Evolutionary conservation across 2,113 vertebrate genomes (phyloP).

Genomic region (Emydocephalus ijimae): DNA sequence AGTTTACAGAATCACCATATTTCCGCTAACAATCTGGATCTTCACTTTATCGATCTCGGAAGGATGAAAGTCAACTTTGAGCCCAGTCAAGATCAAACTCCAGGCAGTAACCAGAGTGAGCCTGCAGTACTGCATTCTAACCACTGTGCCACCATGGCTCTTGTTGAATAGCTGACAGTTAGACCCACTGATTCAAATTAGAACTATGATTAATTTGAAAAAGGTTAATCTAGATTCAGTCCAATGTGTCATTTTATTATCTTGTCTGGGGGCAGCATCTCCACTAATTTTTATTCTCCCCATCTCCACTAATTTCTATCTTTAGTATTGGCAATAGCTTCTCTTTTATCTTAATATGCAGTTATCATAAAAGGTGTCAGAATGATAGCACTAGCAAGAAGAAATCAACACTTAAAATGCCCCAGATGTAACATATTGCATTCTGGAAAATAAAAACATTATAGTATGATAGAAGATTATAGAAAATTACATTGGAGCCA

Average conservation of each 20-base stretch:
- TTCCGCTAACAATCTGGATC: too few relatives aligned
- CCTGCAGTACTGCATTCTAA: too few relatives aligned
- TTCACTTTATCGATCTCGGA: too few relatives aligned
- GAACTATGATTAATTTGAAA: background rate
- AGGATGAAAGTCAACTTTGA: too few relatives aligned
- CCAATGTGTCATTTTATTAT: background rate
- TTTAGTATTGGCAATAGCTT: background rate
- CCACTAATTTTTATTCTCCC: background rate
- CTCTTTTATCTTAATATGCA: background rate
- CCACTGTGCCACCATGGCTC: too few relatives aligned
- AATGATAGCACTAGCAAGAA: background rate
- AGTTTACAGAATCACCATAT: too few relatives aligned
- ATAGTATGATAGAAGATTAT: too few relatives aligned
- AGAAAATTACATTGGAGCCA: background rate
- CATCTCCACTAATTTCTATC: background rate
- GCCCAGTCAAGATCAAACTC: too few relatives aligned
- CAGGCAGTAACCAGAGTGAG: too few relatives aligned
- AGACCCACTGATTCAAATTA: background rate
- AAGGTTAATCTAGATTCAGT: background rate
- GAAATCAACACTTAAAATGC: background rate
- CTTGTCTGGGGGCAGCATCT: background rate
- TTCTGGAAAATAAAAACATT: background rate
- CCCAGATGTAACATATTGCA: background rate
- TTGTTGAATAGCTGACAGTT: background rate
- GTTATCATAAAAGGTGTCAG: background rate